Evolutionary conservation across 2,797 vertebrate species (phyloP), one percentile per base, ranked within the genome.

Genomic region (Mus caroli): DNA sequence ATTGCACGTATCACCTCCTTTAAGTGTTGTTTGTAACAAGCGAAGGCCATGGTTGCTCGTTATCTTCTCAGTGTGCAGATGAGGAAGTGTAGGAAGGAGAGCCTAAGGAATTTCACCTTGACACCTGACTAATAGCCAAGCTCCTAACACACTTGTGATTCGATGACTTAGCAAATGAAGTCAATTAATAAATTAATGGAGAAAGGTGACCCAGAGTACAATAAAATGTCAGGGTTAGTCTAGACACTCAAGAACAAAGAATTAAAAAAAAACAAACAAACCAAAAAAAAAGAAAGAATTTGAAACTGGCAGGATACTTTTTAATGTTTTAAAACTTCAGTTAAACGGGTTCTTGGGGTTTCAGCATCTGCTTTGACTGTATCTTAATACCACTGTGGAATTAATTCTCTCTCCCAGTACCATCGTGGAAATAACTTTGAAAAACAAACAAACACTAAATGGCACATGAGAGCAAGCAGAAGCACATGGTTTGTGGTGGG

Each of bases 371-470:
- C n/a, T 31, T 92, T 83, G 92, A 56, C 20, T n/a, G 9, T 10
- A 54, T 87, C 37, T 31, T 37, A 54, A 0, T 89, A 52, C 20
- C 43, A 86, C n/a, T 85, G 31, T 94, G 69, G 80, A 64, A 37
- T 56, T 82, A 75, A 89, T 40, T 92, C 28, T 92, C 34, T 62
- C 73, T 86, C 40, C 26, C 22, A 64, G 0, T 76, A 46, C 52
- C 64, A 88, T 24, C 92, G 40, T 94, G 54, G 76, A n/a, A 78
- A 56, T 67, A 56, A 86, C 75, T 78, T 52, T 75, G 82, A 77
- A 60, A 80, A 22, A 22, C 37, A 80, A 22, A 22, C 37, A 75
- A 40, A 73, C 20, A 43, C 22, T 14, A 50, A 22, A 46, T 64
- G n/a, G 12, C 28, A 13, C 31, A 7, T 13, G 37, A 83, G 34